A percentile compares a stretch with the other conserved stretches of the same genome.
phyloP scores from a whole-genome alignment of 2,888 invertebrate species.

The Salticus scenicus region DNA sequence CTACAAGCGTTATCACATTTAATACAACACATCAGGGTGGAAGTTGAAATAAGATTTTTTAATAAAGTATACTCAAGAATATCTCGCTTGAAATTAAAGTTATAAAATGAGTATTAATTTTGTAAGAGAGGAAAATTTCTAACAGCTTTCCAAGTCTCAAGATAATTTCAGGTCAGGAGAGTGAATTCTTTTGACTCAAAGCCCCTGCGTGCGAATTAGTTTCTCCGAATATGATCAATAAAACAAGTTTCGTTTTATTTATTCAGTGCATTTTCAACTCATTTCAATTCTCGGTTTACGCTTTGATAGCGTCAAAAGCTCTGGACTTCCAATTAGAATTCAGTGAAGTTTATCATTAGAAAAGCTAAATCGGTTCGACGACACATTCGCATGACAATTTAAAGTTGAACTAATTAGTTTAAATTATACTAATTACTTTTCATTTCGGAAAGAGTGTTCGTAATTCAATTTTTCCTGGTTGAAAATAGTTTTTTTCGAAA shows the following conservation, averaged over 20 bases:
- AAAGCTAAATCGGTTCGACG: constrained; percentile 3
- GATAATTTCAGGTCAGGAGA: no score
- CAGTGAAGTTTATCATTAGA: constrained; percentile 11
- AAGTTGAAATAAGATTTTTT: no score
- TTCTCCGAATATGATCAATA: background rate
- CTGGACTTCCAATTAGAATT: constrained; percentile 9
- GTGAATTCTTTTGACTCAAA: no score
- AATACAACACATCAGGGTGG: no score
- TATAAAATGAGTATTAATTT: no score
- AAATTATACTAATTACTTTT: constrained; percentile 19
- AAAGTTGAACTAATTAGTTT: constrained; percentile 7
- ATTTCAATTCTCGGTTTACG: background rate
- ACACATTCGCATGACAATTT: constrained; percentile 15
- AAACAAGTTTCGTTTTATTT: background rate
- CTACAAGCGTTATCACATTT: no score
- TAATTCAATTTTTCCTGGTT: constrained; percentile 19
- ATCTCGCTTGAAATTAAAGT: no score
- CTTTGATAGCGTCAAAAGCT: constrained; percentile 3
- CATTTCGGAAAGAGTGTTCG: background rate
- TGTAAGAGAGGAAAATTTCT: no score
- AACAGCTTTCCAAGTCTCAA: no score
- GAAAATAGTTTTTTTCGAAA: background rate
- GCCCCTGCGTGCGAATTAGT: no score
- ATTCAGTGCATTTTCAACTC: background rate
- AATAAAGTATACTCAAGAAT: no score